Percentiles rank a stretch among this genome's conserved stretches.
These are phyloP conservation scores for Parapsyche elsis DNA, from an alignment of 1,140 invertebrate genomes.

Conservation along the genomic window DNA sequence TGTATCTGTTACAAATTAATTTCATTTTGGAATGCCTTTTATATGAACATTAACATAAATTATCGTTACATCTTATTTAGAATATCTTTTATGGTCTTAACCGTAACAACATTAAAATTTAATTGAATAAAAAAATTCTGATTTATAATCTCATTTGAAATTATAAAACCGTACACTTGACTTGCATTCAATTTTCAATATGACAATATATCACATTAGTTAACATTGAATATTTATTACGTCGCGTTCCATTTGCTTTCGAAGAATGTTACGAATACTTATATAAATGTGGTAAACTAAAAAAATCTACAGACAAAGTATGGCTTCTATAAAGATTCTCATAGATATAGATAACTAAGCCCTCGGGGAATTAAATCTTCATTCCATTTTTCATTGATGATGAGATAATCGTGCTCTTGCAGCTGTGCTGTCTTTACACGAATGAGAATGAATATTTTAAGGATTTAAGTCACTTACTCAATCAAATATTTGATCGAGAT, in stretches of 20 bases:
- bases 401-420: slow-evolving; percentile 1
- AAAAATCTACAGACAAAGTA: no score
- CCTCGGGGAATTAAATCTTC: neutral
- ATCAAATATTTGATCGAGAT: slow-evolving; percentile 43
- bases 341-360: neutral
- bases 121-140: slow-evolving; percentile 5
- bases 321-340: no score
- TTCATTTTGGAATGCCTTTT: neutral
- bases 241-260: no score
- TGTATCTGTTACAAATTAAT: neutral
- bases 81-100: neutral
- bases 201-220: neutral
- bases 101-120: neutral
- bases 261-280: no score
- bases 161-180: neutral
- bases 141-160: neutral
- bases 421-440: neutral
- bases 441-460: slow-evolving; percentile 9
- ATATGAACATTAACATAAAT: neutral
- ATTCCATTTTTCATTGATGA: slow-evolving; percentile 17
- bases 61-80: slow-evolving; percentile 12
- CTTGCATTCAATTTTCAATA: neutral
- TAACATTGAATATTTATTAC: no score
- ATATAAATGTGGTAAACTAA: no score
- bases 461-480: slow-evolving; percentile 36